A percentile compares a stretch with the other conserved stretches of the same genome.
phyloP scores from a whole-genome alignment of 2,797 vertebrate species.

The Pipistrellus kuhlii region DNA sequence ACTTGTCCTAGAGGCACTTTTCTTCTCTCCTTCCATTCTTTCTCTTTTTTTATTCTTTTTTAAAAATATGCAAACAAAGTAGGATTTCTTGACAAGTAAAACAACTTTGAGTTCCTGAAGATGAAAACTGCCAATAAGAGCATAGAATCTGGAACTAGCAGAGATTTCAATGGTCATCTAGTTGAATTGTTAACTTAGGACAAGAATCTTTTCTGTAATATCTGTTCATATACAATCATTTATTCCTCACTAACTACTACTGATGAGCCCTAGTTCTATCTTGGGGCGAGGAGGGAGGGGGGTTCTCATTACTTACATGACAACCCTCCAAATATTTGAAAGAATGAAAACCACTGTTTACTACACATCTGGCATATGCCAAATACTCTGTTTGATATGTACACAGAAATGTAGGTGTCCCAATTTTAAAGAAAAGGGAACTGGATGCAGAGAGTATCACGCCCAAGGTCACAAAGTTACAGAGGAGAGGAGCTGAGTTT shows the following conservation, averaged over 20 bases:
- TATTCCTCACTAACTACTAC: not conserved
- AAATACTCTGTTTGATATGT: not conserved
- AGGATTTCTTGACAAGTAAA: constrained; percentile 14
- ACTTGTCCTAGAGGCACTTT: not conserved
- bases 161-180: not conserved
- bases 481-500: not conserved
- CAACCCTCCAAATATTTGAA: not conserved
- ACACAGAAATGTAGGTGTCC: not conserved
- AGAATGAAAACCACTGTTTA: not conserved
- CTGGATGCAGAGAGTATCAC: not conserved
- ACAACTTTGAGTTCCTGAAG: not conserved
- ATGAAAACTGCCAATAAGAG: not conserved
- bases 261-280: not conserved
- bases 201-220: not conserved
- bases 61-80: not conserved
- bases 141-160: not conserved
- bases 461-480: not conserved
- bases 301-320: not conserved
- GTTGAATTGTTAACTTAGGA: not conserved
- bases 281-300: fast-evolving
- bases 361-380: not conserved
- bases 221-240: not conserved
- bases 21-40: not conserved
- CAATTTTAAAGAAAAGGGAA: not conserved
- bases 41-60: not conserved